A percentile compares a stretch with the other conserved stretches of the same genome.
Conservation (phyloP, 1,140 invertebrate species). For the Parapsyche elsis region DNA sequence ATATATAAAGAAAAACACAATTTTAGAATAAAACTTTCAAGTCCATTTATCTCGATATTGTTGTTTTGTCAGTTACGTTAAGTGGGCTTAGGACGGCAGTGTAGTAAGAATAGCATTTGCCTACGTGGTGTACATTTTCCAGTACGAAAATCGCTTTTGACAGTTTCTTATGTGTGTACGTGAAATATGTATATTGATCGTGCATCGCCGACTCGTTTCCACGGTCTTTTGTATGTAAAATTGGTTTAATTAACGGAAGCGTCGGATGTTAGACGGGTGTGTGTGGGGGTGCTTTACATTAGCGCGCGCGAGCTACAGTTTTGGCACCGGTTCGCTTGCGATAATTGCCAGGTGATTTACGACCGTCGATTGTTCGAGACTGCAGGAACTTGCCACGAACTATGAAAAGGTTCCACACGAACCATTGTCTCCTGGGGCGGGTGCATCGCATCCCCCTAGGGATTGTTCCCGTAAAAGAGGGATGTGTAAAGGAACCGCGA, state of each 20-base stretch:
- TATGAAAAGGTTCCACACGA: slow-evolving; percentile 32
- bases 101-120: too few species aligned
- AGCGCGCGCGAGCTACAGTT: slow-evolving; percentile 10
- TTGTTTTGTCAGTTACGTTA: too few species aligned
- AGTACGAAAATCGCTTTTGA: too few species aligned
- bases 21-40: too few species aligned
- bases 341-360: slow-evolving; percentile 50
- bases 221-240: slow-evolving; percentile 13
- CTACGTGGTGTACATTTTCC: too few species aligned
- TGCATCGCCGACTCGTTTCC: not conserved
- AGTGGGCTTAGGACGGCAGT: too few species aligned
- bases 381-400: slow-evolving; percentile 40
- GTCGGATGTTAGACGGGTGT: not conserved
- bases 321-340: slow-evolving; percentile 7
- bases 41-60: too few species aligned
- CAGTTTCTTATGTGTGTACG: too few species aligned
- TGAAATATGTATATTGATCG: too few species aligned
- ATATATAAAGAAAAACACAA: too few species aligned
- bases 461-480: not conserved
- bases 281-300: too few species aligned
- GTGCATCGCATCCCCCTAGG: slow-evolving; percentile 14
- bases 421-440: slow-evolving; percentile 21
- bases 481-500: slow-evolving; percentile 4
- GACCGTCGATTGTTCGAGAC: slow-evolving; percentile 43
- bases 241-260: slow-evolving; percentile 15